phyloP scores from a whole-genome alignment of 2,888 invertebrate species.

The Nasonia oneida region DNA sequence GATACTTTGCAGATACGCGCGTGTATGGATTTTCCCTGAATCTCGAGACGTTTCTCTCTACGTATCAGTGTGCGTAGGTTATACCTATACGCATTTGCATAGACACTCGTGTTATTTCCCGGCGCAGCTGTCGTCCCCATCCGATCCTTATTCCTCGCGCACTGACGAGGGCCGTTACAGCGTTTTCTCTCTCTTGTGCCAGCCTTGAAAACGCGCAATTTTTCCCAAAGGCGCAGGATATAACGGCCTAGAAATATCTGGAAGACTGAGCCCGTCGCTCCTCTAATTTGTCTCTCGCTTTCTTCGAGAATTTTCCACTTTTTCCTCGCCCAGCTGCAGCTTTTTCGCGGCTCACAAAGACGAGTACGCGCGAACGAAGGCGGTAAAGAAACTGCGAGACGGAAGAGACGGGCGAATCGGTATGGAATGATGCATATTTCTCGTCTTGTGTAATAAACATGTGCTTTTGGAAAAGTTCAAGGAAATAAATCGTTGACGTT shows the following conservation, averaged over 20 bases:
- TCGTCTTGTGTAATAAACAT: neutral
- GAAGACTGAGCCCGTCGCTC: slow-evolving; percentile 59
- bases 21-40: neutral
- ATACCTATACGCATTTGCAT: too few species aligned
- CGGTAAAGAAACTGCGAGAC: neutral
- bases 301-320: slow-evolving; percentile 48
- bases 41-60: too few species aligned
- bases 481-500: neutral
- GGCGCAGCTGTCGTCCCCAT: neutral
- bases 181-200: neutral
- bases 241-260: slow-evolving; percentile 28
- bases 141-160: neutral
- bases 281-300: slow-evolving; percentile 70
- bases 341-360: neutral
- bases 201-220: slow-evolving; percentile 5
- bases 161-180: neutral
- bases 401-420: neutral
- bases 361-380: neutral
- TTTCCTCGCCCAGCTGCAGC: neutral
- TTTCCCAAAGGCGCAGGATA: slow-evolving; percentile 8
- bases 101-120: neutral
- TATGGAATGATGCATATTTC: neutral
- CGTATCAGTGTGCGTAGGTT: too few species aligned
- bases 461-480: too few species aligned
- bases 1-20: neutral